Percentiles rank a stretch among this genome's conserved stretches.
These are phyloP conservation scores for Didymodactylos carnosus DNA, from an alignment of 2,888 invertebrate genomes.

Conservation along the genomic window DNA sequence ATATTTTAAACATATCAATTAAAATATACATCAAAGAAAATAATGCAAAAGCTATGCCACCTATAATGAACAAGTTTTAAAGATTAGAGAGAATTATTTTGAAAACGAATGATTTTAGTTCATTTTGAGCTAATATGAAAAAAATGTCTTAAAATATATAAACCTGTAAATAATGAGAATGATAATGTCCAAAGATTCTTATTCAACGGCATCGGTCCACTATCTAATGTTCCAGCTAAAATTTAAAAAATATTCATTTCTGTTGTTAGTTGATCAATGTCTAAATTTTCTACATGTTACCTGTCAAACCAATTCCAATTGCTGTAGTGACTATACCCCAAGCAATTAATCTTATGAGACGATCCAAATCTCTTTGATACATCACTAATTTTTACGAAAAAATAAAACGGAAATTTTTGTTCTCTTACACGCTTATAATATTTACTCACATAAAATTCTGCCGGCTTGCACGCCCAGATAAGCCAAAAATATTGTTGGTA, in stretches of 20 bases:
- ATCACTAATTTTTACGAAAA: no score
- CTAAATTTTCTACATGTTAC: no score
- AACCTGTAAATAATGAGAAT: conserved; percentile 60
- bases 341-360: background rate
- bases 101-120: no score
- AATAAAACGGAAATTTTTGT: no score
- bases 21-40: conserved; percentile 53
- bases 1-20: conserved; percentile 52
- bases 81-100: no score
- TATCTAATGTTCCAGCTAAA: conserved; percentile 42
- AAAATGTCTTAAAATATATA: conserved; percentile 41
- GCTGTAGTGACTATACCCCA: background rate
- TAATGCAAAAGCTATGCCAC: conserved; percentile 44
- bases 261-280: no score
- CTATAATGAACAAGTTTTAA: no score
- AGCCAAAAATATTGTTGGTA: conserved; percentile 34
- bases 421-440: background rate
- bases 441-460: background rate
- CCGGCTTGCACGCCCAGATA: conserved; percentile 47
- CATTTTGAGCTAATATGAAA: no score
- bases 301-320: background rate
- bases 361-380: background rate
- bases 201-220: conserved; percentile 66
- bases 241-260: no score
- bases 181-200: conserved; percentile 66